Percentiles rank a stretch among this genome's conserved stretches.
phyloP scores from a whole-genome alignment of 2,888 invertebrate genomes.

The Sinodicranocentrus sp. region DNA sequence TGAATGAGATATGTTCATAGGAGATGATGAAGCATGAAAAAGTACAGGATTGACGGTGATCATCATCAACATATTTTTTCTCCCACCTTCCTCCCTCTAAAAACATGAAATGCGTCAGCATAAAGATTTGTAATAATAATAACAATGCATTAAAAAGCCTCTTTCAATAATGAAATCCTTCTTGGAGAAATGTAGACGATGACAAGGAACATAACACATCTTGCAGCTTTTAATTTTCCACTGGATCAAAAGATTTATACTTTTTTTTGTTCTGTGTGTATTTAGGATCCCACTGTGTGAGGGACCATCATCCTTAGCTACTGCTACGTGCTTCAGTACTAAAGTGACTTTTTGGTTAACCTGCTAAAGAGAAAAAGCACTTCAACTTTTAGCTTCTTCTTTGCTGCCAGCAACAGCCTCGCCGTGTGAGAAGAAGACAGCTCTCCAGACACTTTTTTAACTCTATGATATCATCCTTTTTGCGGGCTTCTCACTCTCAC shows the following conservation, averaged over 20 bases:
- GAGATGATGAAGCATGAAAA: too few species aligned
- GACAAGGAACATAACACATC: too few species aligned
- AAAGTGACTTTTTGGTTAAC: slow-evolving; percentile 46
- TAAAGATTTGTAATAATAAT: background rate
- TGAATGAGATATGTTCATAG: slow-evolving; percentile 10
- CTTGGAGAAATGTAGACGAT: slow-evolving; percentile 46
- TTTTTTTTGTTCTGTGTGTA: slow-evolving; percentile 26
- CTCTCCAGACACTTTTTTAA: slow-evolving; percentile 28
- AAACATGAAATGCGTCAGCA: background rate
- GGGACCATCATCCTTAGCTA: background rate
- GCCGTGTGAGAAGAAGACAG: slow-evolving; percentile 1
- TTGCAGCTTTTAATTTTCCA: slow-evolving; percentile 39
- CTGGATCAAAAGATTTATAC: too few species aligned
- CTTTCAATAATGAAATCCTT: too few species aligned
- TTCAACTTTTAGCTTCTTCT: background rate
- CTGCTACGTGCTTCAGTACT: background rate
- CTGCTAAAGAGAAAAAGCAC: background rate
- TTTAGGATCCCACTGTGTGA: slow-evolving; percentile 55
- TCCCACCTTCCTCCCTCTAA: background rate
- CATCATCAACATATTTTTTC: slow-evolving; percentile 12
- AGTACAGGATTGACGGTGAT: background rate
- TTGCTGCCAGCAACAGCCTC: too few species aligned
- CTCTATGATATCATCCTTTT: background rate
- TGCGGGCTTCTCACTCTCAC: background rate
- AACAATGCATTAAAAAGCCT: too few species aligned